These are phyloP conservation scores for Mola mola DNA, from an alignment of 2,113 vertebrate species.

Conservation along the genomic window DNA sequence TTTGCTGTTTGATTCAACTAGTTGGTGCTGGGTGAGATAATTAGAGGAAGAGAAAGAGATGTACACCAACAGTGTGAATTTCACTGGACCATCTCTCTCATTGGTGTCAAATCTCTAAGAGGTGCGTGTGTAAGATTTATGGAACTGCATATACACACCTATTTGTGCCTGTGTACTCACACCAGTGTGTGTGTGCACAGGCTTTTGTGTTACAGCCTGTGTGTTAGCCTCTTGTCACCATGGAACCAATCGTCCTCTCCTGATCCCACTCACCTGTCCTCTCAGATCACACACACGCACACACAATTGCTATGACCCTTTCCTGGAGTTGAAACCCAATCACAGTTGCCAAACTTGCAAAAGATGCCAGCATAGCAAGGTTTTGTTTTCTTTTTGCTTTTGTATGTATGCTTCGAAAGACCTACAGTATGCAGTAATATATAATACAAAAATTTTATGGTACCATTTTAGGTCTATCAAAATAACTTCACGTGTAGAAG, in stretches of 20 bases:
- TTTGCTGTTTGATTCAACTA: slow-evolving; percentile 17
- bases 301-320: slow-evolving; percentile 62
- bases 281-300: slow-evolving; percentile 59
- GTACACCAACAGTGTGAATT: slow-evolving; percentile 32
- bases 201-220: slow-evolving; percentile 11
- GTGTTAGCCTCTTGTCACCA: slow-evolving; percentile 59
- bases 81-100: slow-evolving; percentile 16
- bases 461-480: slow-evolving; percentile 9
- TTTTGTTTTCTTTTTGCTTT: slow-evolving; percentile 59
- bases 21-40: not conserved
- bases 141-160: too few species aligned
- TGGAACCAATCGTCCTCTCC: slow-evolving; percentile 64
- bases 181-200: not conserved
- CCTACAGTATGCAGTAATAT: slow-evolving; percentile 18
- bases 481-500: slow-evolving; percentile 14
- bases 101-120: slow-evolving; percentile 44
- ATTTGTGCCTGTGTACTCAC: not conserved
- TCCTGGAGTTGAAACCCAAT: slow-evolving; percentile 66
- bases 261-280: slow-evolving; percentile 77
- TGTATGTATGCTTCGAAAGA: slow-evolving; percentile 24
- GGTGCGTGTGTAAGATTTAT: slow-evolving; percentile 38
- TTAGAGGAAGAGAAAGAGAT: not conserved
- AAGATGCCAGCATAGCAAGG: slow-evolving; percentile 63
- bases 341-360: slow-evolving; percentile 47
- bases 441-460: too few species aligned